Conservation (phyloP, 2,888 invertebrate genomes). For the Rhabditoides inermis region DNA sequence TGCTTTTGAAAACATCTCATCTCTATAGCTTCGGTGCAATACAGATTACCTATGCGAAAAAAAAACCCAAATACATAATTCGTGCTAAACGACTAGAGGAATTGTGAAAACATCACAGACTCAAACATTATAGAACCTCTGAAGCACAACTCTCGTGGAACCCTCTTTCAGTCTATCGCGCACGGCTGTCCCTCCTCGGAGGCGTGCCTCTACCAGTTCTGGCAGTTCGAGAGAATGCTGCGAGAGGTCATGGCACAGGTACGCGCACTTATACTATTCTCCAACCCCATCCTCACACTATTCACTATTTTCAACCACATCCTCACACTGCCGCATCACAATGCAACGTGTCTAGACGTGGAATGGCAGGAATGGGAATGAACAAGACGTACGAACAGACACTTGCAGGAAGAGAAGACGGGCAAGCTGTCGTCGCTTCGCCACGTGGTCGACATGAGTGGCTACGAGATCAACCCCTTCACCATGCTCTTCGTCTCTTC, state of each 20-base stretch:
- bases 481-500: slow-evolving; percentile 49
- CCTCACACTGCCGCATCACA: not conserved
- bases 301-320: not conserved
- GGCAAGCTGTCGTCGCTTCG: slow-evolving; percentile 43
- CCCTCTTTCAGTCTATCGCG: slow-evolving; percentile 38
- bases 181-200: slow-evolving; percentile 42
- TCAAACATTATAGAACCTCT: no score
- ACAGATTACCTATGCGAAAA: no score
- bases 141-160: no score
- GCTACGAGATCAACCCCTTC: slow-evolving; percentile 50
- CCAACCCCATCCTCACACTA: not conserved
- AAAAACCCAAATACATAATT: no score
- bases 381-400: not conserved
- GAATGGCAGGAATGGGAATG: not conserved
- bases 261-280: not conserved
- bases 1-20: no score
- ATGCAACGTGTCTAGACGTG: not conserved
- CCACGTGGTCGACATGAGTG: slow-evolving; percentile 48
- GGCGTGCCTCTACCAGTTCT: slow-evolving; percentile 48
- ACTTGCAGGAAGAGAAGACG: slow-evolving; percentile 39
- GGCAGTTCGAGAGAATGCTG: slow-evolving; percentile 51
- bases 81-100: no score
- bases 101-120: no score
- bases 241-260: slow-evolving; percentile 45
- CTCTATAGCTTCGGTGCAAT: no score